These are phyloP conservation scores for Drosophila subobscura DNA, from an alignment of 1,140 invertebrate genomes.

Conservation along the genomic window DNA sequence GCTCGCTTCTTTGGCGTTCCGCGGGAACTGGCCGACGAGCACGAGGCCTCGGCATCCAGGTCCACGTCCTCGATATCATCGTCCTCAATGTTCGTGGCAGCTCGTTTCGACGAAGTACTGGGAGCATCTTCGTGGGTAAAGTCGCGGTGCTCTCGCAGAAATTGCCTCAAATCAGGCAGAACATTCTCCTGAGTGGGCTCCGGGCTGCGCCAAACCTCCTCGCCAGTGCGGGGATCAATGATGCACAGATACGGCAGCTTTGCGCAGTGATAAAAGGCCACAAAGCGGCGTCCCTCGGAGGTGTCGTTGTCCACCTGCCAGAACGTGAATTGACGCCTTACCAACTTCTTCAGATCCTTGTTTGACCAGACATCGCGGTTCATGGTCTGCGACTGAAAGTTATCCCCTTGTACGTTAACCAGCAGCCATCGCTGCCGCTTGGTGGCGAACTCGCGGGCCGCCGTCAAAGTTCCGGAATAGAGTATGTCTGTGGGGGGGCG, in stretches of 20 bases:
- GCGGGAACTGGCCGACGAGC: slow-evolving; percentile 41
- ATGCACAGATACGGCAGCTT: slow-evolving; percentile 90
- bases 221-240: slow-evolving; percentile 91
- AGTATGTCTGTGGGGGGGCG: slow-evolving; percentile 90
- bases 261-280: slow-evolving; percentile 88
- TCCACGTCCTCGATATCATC: slow-evolving; percentile 50
- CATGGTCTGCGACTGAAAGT: slow-evolving; percentile 90
- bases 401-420: slow-evolving; percentile 91
- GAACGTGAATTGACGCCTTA: slow-evolving; percentile 90
- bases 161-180: slow-evolving; percentile 62
- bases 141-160: slow-evolving; percentile 69
- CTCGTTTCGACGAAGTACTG: slow-evolving; percentile 66
- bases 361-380: slow-evolving; percentile 92
- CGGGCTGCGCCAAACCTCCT: slow-evolving; percentile 83
- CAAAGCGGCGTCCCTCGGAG: slow-evolving; percentile 88
- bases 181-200: slow-evolving; percentile 69
- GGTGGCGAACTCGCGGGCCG: slow-evolving; percentile 87
- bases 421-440: slow-evolving; percentile 89
- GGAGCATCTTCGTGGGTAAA: slow-evolving; percentile 66
- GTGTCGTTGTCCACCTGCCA: slow-evolving; percentile 91
- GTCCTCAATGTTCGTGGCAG: slow-evolving; percentile 38
- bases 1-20: slow-evolving; percentile 61
- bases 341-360: slow-evolving; percentile 87
- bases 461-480: slow-evolving; percentile 87
- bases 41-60: slow-evolving; percentile 25